These are phyloP conservation scores for Ridgeia piscesae DNA, from an alignment of 1,140 invertebrate genomes.

Conservation along the genomic window DNA sequence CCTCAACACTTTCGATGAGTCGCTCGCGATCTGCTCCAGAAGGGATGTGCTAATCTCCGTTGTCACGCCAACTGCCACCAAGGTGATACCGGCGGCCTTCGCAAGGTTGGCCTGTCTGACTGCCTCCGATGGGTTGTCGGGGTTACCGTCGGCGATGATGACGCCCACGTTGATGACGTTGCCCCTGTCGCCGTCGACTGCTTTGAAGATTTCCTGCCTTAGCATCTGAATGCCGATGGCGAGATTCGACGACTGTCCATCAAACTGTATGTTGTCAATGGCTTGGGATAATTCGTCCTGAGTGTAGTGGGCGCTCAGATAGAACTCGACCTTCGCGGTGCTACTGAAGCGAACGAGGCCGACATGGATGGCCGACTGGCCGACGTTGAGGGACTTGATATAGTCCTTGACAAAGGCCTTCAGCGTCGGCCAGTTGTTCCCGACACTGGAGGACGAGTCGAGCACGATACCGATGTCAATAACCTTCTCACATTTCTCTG, in stretches of 20 bases:
- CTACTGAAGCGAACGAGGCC: slow-evolving; percentile 1
- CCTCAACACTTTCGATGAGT: neutral
- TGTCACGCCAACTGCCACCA: neutral
- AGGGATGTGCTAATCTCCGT: neutral
- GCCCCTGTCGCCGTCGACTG: neutral
- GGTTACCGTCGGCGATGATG: neutral
- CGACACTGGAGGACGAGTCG: slow-evolving; percentile 14
- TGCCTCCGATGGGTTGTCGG: neutral
- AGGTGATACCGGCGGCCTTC: neutral
- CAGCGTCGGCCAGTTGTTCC: slow-evolving; percentile 18
- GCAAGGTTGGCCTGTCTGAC: neutral
- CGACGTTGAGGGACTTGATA: slow-evolving; percentile 10
- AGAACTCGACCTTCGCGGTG: neutral
- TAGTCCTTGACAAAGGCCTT: slow-evolving; percentile 14
- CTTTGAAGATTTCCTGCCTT: neutral
- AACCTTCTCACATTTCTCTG: neutral
- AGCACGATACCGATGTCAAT: slow-evolving; percentile 21
- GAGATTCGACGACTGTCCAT: neutral
- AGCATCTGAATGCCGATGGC: neutral
- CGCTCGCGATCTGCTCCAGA: neutral
- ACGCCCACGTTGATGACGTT: neutral
- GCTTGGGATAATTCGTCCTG: neutral
- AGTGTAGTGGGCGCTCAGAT: neutral
- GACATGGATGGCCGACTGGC: neutral
- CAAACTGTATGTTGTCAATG: neutral